Percentiles rank a stretch among this genome's conserved stretches.
Evolutionary conservation across 2,113 vertebrate genomes (phyloP).

Genomic region (Macaca mulatta): DNA sequence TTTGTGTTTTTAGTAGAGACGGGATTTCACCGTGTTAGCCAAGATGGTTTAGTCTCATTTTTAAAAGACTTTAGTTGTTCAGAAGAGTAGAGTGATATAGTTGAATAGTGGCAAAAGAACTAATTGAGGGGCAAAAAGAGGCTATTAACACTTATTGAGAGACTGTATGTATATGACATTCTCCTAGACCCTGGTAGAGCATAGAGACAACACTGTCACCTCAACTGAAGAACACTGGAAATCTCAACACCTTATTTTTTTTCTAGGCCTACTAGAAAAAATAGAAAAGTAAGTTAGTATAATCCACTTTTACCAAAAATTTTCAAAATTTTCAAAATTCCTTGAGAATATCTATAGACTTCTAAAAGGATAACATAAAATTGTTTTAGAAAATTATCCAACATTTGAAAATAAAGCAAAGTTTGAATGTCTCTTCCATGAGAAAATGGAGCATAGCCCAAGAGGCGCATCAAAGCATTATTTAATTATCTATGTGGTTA

Average conservation of each 20-base stretch:
- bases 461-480: not conserved
- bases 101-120: not conserved
- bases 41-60: not conserved
- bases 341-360: not conserved
- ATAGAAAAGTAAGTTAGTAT: not conserved
- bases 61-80: not conserved
- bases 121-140: not conserved
- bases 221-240: not conserved
- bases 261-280: not conserved
- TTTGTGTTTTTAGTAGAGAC: too few relatives aligned
- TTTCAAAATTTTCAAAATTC: not conserved
- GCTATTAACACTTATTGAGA: not conserved
- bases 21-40: too few relatives aligned
- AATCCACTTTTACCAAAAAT: not conserved
- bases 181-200: not conserved
- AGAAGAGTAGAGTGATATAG: not conserved
- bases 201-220: not conserved
- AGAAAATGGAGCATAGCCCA: not conserved
- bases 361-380: not conserved
- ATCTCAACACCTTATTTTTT: not conserved
- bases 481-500: not conserved
- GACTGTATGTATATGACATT: not conserved
- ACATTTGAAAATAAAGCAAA: not conserved
- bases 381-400: not conserved
- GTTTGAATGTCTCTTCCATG: not conserved